Evolutionary conservation across 2,113 vertebrate species (phyloP).

Genomic region (Propithecus coquereli): DNA sequence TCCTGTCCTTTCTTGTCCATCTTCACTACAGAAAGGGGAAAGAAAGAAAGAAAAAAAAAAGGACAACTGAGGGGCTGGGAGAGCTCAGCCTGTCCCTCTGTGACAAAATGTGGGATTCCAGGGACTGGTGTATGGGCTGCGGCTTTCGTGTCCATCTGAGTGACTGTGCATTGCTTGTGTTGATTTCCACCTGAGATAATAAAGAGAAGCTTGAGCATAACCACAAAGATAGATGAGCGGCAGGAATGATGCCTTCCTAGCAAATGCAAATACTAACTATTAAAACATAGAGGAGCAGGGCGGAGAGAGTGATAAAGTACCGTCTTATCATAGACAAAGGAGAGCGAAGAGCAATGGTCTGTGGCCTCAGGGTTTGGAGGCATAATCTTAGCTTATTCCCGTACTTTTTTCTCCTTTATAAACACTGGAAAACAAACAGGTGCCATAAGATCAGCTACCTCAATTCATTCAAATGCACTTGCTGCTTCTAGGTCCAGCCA

Average conservation of each 20-base stretch:
- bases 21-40: background rate
- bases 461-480: background rate
- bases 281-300: background rate
- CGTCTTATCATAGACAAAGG: background rate
- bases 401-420: background rate
- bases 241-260: background rate
- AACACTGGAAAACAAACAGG: background rate
- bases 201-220: background rate
- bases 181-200: background rate
- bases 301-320: background rate
- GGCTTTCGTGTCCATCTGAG: background rate
- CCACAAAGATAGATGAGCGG: background rate
- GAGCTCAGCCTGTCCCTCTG: background rate
- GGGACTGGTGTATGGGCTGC: background rate
- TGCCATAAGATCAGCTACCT: background rate
- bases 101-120: background rate
- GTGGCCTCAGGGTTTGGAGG: background rate
- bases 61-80: background rate
- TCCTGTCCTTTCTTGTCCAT: background rate
- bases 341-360: background rate
- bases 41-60: constrained; percentile 4
- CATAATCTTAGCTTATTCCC: background rate
- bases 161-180: background rate
- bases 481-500: background rate
- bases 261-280: background rate